A percentile compares a stretch with the other conserved stretches of the same genome.
Conservation (phyloP, 2,888 invertebrate genomes). For the Heliconius charithonia region DNA sequence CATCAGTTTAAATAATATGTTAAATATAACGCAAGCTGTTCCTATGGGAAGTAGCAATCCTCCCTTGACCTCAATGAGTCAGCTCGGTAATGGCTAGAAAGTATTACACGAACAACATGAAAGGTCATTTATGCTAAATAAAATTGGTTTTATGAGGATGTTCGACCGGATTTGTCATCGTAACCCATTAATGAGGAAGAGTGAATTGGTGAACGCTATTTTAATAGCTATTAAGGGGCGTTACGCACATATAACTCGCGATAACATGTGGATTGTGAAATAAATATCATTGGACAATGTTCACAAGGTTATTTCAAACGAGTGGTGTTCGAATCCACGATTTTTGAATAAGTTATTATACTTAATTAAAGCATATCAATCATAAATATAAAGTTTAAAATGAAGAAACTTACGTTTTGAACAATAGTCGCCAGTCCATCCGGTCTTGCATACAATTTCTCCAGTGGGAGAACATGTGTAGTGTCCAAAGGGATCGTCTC, state of each 20-base stretch:
- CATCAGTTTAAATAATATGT: slow-evolving; percentile 20
- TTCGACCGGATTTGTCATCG: slow-evolving; percentile 67
- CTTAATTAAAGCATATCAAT: background rate
- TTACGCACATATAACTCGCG: slow-evolving; percentile 22
- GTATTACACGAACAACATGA: slow-evolving; percentile 48
- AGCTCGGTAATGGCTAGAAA: slow-evolving; percentile 50
- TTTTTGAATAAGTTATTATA: background rate
- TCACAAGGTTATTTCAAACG: background rate
- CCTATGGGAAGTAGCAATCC: slow-evolving; percentile 47
- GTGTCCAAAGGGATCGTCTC: slow-evolving; percentile 96
- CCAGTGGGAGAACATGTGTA: slow-evolving; percentile 95
- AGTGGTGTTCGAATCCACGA: background rate
- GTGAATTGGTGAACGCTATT: slow-evolving; percentile 62
- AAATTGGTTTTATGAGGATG: slow-evolving; percentile 72
- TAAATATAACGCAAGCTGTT: slow-evolving; percentile 20
- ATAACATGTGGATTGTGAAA: slow-evolving; percentile 37
- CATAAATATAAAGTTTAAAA: background rate
- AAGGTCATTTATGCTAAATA: slow-evolving; percentile 61
- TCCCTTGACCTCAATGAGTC: slow-evolving; percentile 55
- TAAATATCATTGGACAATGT: slow-evolving; percentile 8
- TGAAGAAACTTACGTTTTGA: slow-evolving; percentile 90
- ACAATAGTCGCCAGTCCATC: slow-evolving; percentile 98
- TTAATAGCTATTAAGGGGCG: slow-evolving; percentile 40
- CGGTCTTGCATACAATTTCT: slow-evolving; percentile 93
- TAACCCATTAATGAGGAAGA: slow-evolving; percentile 79